These are phyloP conservation scores for Pocillopora meandrina DNA, from an alignment of 92 coral and sea anemone species.

Conservation along the genomic window DNA sequence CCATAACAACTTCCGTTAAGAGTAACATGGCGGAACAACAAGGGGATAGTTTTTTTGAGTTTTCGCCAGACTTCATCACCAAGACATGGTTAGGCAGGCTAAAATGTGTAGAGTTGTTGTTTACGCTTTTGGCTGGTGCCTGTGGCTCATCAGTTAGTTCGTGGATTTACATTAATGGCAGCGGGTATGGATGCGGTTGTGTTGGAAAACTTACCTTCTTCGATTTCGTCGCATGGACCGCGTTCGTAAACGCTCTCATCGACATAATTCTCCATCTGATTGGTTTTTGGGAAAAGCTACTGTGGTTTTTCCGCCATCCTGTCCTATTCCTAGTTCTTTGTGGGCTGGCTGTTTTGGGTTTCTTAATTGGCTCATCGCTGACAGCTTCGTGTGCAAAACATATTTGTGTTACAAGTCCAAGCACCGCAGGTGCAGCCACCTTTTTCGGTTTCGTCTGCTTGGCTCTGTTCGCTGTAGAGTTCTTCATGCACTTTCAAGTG, in stretches of 20 bases:
- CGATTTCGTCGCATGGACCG: slow-evolving; percentile 87
- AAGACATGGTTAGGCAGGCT: slow-evolving; percentile 59
- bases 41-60: slow-evolving; percentile 13
- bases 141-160: slow-evolving; percentile 19
- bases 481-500: slow-evolving; percentile 60
- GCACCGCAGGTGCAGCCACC: slow-evolving; percentile 75
- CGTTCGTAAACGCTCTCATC: slow-evolving; percentile 78
- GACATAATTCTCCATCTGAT: slow-evolving; percentile 83
- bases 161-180: not conserved
- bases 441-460: slow-evolving; percentile 77
- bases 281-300: slow-evolving; percentile 87
- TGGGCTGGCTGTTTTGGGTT: slow-evolving; percentile 68
- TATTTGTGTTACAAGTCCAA: slow-evolving; percentile 22
- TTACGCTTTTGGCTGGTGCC: slow-evolving; percentile 70
- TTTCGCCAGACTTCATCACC: slow-evolving; percentile 17
- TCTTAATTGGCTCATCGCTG: slow-evolving; percentile 66
- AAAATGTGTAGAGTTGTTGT: slow-evolving; percentile 56
- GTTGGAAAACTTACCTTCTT: slow-evolving; percentile 59
- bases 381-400: slow-evolving; percentile 58
- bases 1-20: not conserved
- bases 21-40: slow-evolving; percentile 55
- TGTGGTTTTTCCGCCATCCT: slow-evolving; percentile 86
- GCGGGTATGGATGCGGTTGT: not conserved
- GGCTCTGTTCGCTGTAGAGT: slow-evolving; percentile 72
- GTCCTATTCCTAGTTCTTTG: slow-evolving; percentile 57